Percentiles rank a stretch among this genome's conserved stretches.
These are phyloP conservation scores for Cephus cinctus DNA, from an alignment of 1,140 invertebrate genomes.

Conservation along the genomic window DNA sequence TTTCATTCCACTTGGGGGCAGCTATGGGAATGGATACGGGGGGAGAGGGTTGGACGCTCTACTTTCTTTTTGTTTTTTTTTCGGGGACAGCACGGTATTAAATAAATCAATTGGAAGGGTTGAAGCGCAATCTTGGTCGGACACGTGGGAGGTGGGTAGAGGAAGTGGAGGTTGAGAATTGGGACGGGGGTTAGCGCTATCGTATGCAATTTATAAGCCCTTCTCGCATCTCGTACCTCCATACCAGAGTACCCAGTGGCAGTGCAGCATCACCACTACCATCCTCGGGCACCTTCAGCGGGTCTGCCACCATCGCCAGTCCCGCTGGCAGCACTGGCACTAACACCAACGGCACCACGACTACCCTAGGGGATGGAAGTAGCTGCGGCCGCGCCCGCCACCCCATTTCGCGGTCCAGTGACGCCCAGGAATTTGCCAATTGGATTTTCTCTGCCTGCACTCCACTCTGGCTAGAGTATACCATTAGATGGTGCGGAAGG, in stretches of 20 bases:
- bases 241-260: conserved; percentile 2
- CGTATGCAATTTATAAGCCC: conserved; percentile 51
- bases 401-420: conserved; percentile 53
- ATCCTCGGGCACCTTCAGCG: conserved; percentile 15
- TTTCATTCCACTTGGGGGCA: no score
- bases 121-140: conserved; percentile 39
- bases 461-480: conserved; percentile 36
- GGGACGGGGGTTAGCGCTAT: conserved; percentile 32
- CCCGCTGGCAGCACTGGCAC: background rate
- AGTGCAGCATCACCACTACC: conserved; percentile 22
- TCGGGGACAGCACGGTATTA: conserved; percentile 26
- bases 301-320: no score
- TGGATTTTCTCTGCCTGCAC: conserved; percentile 51
- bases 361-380: conserved; percentile 39
- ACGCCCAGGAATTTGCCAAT: conserved; percentile 53
- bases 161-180: conserved; percentile 1
- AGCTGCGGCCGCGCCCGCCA: conserved; percentile 43
- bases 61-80: no score
- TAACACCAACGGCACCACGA: conserved; percentile 20
- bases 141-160: conserved; percentile 25
- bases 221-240: conserved; percentile 34
- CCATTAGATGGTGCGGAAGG: conserved; percentile 49
- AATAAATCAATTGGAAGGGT: conserved; percentile 45
- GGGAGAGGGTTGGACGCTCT: no score
- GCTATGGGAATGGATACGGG: no score